Evolutionary conservation across 2,888 invertebrate genomes (phyloP).

Genomic region (Pammene fasciana): DNA sequence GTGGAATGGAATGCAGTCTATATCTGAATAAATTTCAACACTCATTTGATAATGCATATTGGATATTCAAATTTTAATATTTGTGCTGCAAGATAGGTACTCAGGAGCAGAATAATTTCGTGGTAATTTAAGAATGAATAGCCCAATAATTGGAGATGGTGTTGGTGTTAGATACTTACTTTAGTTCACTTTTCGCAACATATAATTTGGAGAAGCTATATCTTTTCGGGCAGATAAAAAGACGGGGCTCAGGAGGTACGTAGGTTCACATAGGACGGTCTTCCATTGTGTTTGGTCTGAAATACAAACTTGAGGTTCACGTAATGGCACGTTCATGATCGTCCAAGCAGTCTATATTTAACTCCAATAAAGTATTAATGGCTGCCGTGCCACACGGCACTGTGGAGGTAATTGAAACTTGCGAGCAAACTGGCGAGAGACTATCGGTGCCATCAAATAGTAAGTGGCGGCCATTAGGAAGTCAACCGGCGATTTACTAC

Average conservation of each 20-base stretch:
- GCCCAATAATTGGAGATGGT: too few species aligned
- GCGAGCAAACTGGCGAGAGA: constrained; percentile 16
- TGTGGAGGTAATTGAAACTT: constrained; percentile 51
- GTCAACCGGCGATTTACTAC: constrained; percentile 26
- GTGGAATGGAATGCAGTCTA: background rate
- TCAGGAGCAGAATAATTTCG: background rate
- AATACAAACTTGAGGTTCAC: too few species aligned
- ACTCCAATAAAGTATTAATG: constrained; percentile 51
- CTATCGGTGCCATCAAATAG: constrained; percentile 26
- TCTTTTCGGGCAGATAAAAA: too few species aligned
- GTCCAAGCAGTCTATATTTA: constrained; percentile 7
- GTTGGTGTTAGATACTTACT: too few species aligned
- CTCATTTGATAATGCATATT: background rate
- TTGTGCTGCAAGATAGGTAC: background rate
- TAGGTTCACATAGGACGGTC: too few species aligned
- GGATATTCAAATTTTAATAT: background rate
- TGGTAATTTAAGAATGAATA: too few species aligned
- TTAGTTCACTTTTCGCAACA: too few species aligned
- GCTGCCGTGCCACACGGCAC: constrained; percentile 51
- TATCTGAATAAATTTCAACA: background rate
- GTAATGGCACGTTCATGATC: background rate
- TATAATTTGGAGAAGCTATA: too few species aligned
- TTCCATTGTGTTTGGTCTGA: too few species aligned
- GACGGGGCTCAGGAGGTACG: too few species aligned
- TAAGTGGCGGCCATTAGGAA: constrained; percentile 23